These are phyloP conservation scores for Malurus alboscapulatus DNA, from an alignment of 2,113 vertebrate species.

Conservation along the genomic window DNA sequence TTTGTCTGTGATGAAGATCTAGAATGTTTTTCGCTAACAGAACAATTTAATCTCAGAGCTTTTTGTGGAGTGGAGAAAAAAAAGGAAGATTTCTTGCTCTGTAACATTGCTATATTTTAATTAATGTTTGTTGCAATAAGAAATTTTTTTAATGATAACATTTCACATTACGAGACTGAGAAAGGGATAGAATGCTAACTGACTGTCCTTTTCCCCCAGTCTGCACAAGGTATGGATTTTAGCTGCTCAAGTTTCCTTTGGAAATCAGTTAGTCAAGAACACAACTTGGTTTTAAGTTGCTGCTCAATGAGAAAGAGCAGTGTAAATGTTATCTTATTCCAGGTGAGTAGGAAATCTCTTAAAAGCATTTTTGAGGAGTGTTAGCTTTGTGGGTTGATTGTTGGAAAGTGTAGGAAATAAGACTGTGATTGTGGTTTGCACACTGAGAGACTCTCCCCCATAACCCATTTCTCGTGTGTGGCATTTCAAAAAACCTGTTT, in stretches of 20 bases:
- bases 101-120: background rate
- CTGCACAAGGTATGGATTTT: background rate
- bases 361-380: background rate
- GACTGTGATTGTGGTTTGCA: constrained; percentile 20
- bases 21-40: background rate
- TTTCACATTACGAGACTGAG: background rate
- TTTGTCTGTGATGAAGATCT: background rate
- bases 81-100: background rate
- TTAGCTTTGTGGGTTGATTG: background rate
- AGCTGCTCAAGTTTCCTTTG: background rate
- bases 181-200: background rate
- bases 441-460: constrained; percentile 13
- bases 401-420: constrained; percentile 17
- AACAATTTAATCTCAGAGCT: background rate
- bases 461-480: background rate
- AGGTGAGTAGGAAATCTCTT: constrained; percentile 30
- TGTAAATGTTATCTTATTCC: constrained; percentile 29
- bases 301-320: background rate
- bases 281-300: background rate
- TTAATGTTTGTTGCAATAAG: background rate
- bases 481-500: background rate
- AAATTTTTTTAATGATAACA: background rate
- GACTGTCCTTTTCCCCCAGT: background rate
- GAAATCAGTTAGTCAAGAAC: background rate
- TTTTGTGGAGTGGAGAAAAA: background rate